Percentiles rank a stretch among this genome's conserved stretches.
Evolutionary conservation across 2,113 vertebrate species (phyloP).

Genomic region (Phycodurus eques): DNA sequence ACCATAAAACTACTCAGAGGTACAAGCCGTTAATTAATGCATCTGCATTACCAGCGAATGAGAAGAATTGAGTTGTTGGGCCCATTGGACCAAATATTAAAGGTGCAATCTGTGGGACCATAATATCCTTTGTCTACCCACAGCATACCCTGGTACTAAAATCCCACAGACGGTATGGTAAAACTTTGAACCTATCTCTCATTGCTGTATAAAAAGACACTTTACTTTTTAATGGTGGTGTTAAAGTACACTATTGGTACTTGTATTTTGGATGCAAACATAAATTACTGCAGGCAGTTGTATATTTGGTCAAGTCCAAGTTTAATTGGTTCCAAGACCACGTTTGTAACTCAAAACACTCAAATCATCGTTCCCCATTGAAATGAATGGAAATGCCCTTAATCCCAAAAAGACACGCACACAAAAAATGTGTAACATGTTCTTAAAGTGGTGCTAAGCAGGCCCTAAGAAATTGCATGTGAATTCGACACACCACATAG

Average conservation of each 20-base stretch:
- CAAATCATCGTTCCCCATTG: too few relatives aligned
- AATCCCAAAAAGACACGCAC: too few relatives aligned
- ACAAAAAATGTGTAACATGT: too few relatives aligned
- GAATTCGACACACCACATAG: too few relatives aligned
- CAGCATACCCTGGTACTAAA: slow-evolving; percentile 20
- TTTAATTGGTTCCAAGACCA: too few relatives aligned
- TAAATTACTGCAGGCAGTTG: slow-evolving; percentile 8
- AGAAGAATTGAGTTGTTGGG: slow-evolving; percentile 66
- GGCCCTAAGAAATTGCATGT: too few relatives aligned
- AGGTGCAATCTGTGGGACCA: slow-evolving; percentile 61
- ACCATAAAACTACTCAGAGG: slow-evolving; percentile 79
- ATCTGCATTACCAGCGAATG: slow-evolving; percentile 67
- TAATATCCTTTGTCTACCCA: slow-evolving; percentile 53
- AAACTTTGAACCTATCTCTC: slow-evolving; percentile 39
- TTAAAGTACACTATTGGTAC: slow-evolving; percentile 31
- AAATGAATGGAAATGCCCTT: too few relatives aligned
- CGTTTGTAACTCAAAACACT: too few relatives aligned
- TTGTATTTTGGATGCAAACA: not conserved
- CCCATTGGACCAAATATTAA: slow-evolving; percentile 74
- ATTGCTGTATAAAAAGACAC: slow-evolving; percentile 19
- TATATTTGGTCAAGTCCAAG: not conserved
- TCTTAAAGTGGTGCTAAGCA: too few relatives aligned
- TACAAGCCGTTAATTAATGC: slow-evolving; percentile 77
- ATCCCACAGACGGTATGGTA: slow-evolving; percentile 30
- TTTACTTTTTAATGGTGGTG: slow-evolving; percentile 10